phyloP scores from a whole-genome alignment of 2,797 vertebrate species.

The Monodelphis domestica region DNA sequence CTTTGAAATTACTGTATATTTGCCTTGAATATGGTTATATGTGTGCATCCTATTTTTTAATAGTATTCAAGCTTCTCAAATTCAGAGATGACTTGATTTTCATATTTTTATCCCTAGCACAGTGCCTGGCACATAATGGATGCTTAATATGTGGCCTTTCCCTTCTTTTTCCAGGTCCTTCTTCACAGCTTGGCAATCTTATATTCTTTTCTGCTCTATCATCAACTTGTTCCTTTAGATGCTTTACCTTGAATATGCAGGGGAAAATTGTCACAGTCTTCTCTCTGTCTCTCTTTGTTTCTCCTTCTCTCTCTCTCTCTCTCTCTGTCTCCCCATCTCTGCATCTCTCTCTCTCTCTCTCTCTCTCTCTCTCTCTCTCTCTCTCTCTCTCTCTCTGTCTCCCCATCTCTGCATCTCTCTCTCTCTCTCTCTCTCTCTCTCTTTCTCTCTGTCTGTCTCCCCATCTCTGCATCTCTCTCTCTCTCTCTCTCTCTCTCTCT shows the following conservation, averaged over 20 bases:
- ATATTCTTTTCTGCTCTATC: background rate
- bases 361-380: background rate
- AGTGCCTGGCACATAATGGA: background rate
- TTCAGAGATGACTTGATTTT: background rate
- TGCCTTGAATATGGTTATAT: background rate
- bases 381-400: no score
- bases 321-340: background rate
- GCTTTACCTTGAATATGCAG: background rate
- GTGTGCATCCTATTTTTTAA: background rate
- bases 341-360: background rate
- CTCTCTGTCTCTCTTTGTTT: no score
- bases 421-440: no score
- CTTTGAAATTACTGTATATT: background rate
- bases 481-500: no score
- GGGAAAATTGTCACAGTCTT: background rate
- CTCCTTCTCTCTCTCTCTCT: background rate
- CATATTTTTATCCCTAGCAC: background rate
- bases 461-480: no score
- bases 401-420: no score
- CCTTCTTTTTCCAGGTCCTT: background rate
- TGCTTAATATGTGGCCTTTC: background rate
- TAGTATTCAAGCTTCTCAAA: background rate
- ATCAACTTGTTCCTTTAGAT: background rate
- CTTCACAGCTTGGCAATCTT: background rate
- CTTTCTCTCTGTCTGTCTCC: no score